Evolutionary conservation across 1,140 invertebrate genomes (phyloP).

Genomic region (Camponotus floridanus): DNA sequence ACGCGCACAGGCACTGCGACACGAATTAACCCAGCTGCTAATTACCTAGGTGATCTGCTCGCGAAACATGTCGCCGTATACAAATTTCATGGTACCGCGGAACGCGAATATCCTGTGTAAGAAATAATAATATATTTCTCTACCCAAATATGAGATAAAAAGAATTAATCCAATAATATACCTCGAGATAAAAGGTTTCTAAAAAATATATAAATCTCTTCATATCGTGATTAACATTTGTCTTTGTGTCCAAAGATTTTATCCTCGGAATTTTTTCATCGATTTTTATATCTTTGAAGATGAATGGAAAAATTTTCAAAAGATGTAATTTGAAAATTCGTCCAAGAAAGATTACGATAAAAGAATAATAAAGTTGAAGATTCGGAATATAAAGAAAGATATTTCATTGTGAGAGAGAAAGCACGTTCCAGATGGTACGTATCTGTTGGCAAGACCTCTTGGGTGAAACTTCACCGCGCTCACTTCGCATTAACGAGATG

Average conservation of each 20-base stretch:
- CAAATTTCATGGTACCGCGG: not conserved
- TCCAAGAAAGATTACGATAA: not conserved
- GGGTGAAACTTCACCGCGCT: not conserved
- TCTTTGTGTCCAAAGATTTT: not conserved
- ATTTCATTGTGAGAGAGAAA: too few species aligned
- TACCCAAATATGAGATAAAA: too few species aligned
- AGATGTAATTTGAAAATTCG: not conserved
- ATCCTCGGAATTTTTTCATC: not conserved
- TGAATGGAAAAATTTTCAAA: not conserved
- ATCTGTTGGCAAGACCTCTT: not conserved
- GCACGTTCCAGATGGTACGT: not conserved
- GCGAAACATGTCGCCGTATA: not conserved
- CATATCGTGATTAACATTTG: not conserved
- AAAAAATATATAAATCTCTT: not conserved
- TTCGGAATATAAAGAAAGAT: not conserved
- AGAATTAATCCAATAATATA: too few species aligned
- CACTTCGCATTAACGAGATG: not conserved
- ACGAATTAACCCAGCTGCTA: constrained; percentile 43
- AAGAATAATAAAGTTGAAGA: not conserved
- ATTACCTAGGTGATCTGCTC: constrained; percentile 35
- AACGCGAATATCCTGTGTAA: not conserved
- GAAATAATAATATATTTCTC: not conserved
- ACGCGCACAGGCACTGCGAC: constrained; percentile 12
- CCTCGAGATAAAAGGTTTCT: too few species aligned
- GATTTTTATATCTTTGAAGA: not conserved